Percentiles rank a stretch among this genome's conserved stretches.
Evolutionary conservation across 2,888 invertebrate species (phyloP).

Genomic region (Acleris sparsana): DNA sequence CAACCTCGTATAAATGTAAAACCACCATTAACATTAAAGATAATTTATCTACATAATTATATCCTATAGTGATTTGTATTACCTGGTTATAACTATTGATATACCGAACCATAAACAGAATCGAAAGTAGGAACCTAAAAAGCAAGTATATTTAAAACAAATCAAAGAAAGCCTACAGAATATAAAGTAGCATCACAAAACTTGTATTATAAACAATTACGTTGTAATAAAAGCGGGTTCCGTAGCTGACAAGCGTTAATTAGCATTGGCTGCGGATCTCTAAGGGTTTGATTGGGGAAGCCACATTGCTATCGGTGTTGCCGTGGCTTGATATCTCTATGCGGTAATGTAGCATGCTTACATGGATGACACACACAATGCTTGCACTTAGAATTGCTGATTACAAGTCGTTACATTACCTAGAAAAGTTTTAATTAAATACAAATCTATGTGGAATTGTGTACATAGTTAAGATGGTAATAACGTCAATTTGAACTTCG

Average conservation of each 20-base stretch:
- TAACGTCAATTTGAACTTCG: too few relatives aligned
- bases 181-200: slow-evolving; percentile 55
- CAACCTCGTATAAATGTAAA: too few relatives aligned
- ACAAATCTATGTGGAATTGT: too few relatives aligned
- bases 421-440: too few relatives aligned
- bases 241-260: slow-evolving; percentile 66
- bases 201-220: slow-evolving; percentile 76
- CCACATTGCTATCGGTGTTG: slow-evolving; percentile 10
- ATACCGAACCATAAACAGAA: too few relatives aligned
- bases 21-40: too few relatives aligned
- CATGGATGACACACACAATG: too few relatives aligned
- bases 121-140: not conserved
- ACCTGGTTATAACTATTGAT: too few relatives aligned
- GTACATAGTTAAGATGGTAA: too few relatives aligned
- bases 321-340: not conserved
- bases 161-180: slow-evolving; percentile 20
- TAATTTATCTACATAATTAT: too few relatives aligned
- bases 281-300: slow-evolving; percentile 34
- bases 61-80: too few relatives aligned
- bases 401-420: not conserved
- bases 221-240: slow-evolving; percentile 62
- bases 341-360: not conserved
- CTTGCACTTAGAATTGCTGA: not conserved
- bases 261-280: slow-evolving; percentile 52
- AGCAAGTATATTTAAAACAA: slow-evolving; percentile 12